Conservation (phyloP, 1,140 invertebrate genomes). For the Diprion similis region DNA sequence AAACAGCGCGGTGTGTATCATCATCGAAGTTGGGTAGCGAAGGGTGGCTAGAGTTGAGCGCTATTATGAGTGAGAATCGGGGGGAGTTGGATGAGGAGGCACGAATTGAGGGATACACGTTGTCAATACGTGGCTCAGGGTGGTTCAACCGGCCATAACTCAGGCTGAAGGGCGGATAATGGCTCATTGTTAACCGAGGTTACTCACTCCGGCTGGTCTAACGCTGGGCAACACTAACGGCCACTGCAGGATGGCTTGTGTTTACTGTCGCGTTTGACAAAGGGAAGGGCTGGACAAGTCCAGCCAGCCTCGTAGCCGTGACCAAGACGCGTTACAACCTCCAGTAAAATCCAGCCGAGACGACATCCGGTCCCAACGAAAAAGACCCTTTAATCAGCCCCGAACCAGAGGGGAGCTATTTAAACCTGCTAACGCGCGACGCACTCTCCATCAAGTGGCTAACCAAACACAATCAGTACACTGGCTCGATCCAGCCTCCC, state of each 20-base stretch:
- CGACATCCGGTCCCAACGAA: no score
- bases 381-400: not conserved
- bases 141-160: not conserved
- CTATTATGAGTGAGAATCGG: not conserved
- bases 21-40: not conserved
- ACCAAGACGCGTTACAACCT: no score
- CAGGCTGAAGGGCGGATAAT: not conserved
- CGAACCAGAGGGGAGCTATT: not conserved
- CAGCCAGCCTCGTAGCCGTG: no score
- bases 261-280: not conserved
- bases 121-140: slow-evolving; percentile 4
- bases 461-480: slow-evolving; percentile 6
- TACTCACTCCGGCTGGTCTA: not conserved
- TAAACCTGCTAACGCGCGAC: not conserved
- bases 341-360: no score
- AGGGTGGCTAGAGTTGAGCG: no score
- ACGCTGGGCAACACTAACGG: not conserved
- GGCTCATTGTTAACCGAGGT: slow-evolving; percentile 1
- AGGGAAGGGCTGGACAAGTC: not conserved
- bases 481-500: no score
- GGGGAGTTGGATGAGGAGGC: not conserved
- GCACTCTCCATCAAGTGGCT: not conserved
- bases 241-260: not conserved
- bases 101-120: not conserved
- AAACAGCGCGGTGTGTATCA: not conserved